Base-by-base conservation (phyloP, 2,113 vertebrate species). In the Spea bombifrons region DNA sequence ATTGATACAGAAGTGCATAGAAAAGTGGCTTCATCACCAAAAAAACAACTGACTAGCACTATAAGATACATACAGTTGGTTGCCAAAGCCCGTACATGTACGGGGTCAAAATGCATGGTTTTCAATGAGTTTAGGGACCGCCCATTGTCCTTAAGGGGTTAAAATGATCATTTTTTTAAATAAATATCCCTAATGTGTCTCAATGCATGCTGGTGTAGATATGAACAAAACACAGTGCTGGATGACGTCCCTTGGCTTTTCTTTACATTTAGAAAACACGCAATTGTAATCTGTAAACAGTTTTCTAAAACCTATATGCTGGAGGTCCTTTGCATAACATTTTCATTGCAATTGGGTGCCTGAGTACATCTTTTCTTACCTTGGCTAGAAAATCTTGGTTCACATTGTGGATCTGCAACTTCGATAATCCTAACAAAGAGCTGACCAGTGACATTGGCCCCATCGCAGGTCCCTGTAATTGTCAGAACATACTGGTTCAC, bases 401-500 rank as follows among this genome's bases (percentile, higher is more conserved):
- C 10, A 81, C 90, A 89, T 66, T 83, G 74, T 0, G 84, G 63
- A 70, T 17, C 45, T 0, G 1, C 72, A 0, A 64, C 53, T 0
- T 0, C 5, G 0, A 5, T 80, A 76, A 93, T 87, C 5, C 0
- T 1, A 10, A 93, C 82, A 10, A 67, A 90, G 47, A 94, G 86
- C 0, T 0, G 7, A 3, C 4, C 17, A 0, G 76, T 48, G 10
- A 75, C 52, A 0, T 9, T 1, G 2, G 76, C 84, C 0, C 9
- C 52, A 0, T 65, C 80, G 73, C 91, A 92, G 0, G 73, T 13
- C 0, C 86, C 86, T 7, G 5, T 12, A 53, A 92, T 76, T 43
- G 66, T 78, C 78, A 94, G 79, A 0, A 47, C 8, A 13, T 92
- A 92, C 76, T 83, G 86, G 73, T 88, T 90, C 73, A 88, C 80